A percentile compares a stretch with the other conserved stretches of the same genome.
phyloP scores from a whole-genome alignment of 2,888 invertebrate genomes.

The Macaria liturata region DNA sequence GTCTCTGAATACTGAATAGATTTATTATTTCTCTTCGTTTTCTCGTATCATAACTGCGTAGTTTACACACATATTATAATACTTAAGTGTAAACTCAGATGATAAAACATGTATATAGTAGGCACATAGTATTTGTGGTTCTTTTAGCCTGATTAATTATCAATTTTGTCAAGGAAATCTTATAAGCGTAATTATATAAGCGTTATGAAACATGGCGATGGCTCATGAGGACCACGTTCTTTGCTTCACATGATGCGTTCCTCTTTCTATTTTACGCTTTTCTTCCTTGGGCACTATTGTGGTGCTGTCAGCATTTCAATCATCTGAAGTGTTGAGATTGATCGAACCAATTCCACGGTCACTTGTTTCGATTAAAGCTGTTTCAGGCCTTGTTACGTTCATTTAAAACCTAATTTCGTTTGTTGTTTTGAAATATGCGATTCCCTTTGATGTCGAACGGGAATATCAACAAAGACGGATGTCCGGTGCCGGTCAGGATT shows the following conservation, averaged over 20 bases:
- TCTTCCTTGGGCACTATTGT: constrained; percentile 67
- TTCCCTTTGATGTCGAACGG: constrained; percentile 80
- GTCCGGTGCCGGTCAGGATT: constrained; percentile 84
- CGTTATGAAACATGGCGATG: too few relatives aligned
- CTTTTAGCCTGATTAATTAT: too few relatives aligned
- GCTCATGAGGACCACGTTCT: too few relatives aligned
- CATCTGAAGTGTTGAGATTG: constrained; percentile 70
- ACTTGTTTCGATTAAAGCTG: constrained; percentile 36
- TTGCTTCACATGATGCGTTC: too few relatives aligned
- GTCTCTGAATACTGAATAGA: constrained; percentile 38
- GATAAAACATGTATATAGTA: too few relatives aligned
- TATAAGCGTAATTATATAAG: too few relatives aligned
- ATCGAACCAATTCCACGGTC: constrained; percentile 63
- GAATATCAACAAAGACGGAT: constrained; percentile 83
- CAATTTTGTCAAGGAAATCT: too few relatives aligned
- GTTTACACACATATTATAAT: neutral
- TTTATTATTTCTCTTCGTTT: constrained; percentile 38
- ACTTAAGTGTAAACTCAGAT: too few relatives aligned
- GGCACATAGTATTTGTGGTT: too few relatives aligned
- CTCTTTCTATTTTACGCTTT: constrained; percentile 30
- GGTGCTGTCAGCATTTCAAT: constrained; percentile 67
- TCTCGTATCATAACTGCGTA: neutral
- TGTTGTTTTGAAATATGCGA: constrained; percentile 50
- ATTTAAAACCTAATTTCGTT: constrained; percentile 66
- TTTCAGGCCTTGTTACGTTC: constrained; percentile 40